Conservation (phyloP, 2,113 vertebrate species). For the Brienomyrus brachyistius region DNA sequence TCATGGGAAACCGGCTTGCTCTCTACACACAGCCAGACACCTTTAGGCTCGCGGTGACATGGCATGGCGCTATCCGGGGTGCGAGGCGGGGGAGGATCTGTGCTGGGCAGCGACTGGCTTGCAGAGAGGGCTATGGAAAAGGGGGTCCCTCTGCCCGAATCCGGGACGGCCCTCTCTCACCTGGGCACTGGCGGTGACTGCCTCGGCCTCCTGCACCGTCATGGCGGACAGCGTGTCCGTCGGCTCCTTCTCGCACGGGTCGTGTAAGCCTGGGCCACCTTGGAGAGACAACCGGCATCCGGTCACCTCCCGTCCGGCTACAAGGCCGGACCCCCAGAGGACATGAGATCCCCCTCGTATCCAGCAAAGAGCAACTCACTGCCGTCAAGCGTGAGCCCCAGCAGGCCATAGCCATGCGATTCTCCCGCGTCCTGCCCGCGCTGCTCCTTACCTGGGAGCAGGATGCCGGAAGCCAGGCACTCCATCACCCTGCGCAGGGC, state of each 20-base stretch:
- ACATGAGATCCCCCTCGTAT: background rate
- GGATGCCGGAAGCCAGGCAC: slow-evolving; percentile 93
- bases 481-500: slow-evolving; percentile 96
- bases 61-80: background rate
- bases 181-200: slow-evolving; percentile 89
- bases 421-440: background rate
- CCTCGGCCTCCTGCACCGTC: slow-evolving; percentile 86
- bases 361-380: background rate
- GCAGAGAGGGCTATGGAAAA: background rate
- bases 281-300: slow-evolving; percentile 15
- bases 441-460: slow-evolving; percentile 77
- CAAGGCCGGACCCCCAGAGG: background rate
- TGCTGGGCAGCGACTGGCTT: background rate
- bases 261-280: slow-evolving; percentile 93
- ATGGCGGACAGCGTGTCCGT: slow-evolving; percentile 82
- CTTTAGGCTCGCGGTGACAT: background rate
- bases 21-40: background rate
- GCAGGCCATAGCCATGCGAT: background rate
- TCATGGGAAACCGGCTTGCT: background rate
- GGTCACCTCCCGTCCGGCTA: background rate
- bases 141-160: background rate
- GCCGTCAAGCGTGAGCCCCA: background rate
- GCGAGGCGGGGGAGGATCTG: background rate
- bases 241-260: slow-evolving; percentile 92
- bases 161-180: slow-evolving; percentile 50